Conservation (phyloP, 2,113 vertebrate species). For the Manacus vitellinus region DNA sequence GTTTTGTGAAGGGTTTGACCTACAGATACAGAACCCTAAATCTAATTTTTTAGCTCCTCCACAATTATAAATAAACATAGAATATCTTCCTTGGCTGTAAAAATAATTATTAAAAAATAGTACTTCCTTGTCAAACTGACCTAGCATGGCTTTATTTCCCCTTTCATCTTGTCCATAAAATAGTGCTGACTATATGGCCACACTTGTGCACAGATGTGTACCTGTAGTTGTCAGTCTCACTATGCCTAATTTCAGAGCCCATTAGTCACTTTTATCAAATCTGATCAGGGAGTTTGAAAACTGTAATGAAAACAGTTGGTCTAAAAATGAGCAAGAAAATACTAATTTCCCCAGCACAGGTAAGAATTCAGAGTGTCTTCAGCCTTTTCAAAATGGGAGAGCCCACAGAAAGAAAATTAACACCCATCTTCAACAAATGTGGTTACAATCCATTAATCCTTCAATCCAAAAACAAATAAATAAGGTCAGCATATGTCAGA, state of each 20-base stretch:
- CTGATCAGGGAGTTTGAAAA: not conserved
- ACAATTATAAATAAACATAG: not conserved
- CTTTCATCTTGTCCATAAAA: not conserved
- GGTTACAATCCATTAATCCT: not conserved
- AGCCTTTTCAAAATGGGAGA: not conserved
- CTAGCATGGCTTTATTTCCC: not conserved
- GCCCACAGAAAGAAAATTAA: not conserved
- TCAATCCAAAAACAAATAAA: not conserved
- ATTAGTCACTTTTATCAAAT: not conserved
- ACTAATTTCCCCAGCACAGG: not conserved
- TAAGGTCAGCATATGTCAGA: rapidly evolving
- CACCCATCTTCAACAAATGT: not conserved
- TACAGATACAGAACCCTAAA: not conserved
- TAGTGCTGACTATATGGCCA: not conserved
- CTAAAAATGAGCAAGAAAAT: not conserved
- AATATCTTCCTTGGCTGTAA: not conserved
- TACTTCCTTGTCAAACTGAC: not conserved
- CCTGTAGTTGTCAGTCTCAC: not conserved
- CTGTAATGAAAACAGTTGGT: not conserved
- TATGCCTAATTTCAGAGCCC: not conserved
- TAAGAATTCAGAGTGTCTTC: not conserved
- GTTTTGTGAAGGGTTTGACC: not conserved
- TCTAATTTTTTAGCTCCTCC: not conserved
- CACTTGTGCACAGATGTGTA: not conserved
- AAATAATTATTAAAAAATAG: not conserved